Base-by-base conservation (phyloP, 2,797 vertebrate genomes). In the Salarias fasciatus region DNA sequence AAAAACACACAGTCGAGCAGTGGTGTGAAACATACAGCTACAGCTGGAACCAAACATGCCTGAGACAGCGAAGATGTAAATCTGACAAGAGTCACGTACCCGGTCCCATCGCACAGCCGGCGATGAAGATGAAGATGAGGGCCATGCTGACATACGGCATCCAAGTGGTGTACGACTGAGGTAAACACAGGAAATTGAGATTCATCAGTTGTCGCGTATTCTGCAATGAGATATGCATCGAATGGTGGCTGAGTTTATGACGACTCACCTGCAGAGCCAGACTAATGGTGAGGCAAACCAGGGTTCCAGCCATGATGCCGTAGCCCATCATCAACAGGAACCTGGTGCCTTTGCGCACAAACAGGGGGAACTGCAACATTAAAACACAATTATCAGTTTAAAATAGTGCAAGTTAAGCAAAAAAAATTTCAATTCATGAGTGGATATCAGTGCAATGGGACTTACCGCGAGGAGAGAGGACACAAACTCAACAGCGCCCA, bases 391-490 rank as follows among this genome's bases (percentile, higher is more conserved):
- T 49, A 35, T 35, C 33, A 35, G 33, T 6, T 50, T 47, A 56
- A 13, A 4, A 6, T 4, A 8, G 15, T 9, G 11, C n/a, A n/a
- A n/a, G n/a, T n/a, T n/a, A 24, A 24, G 18, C 24, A n/a, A 24
- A 24, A 3, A 24, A 18, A 24, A 24, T n/a, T n/a, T n/a, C n/a
- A 35, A 3, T 35, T 6, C 33, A 35, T 35, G 6, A 2, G 6
- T 6, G 33, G 33, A 35, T 9, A 35, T 35, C 9, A 9, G 9
- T 45, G 13, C 58, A 59, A 54, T 1, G 8, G 12, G 41, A 82
- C 94, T 92, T 80, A 95, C 94, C 79, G 92, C 94, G 12, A 59
- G 4, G 8, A 92, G 0, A 29, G 91, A 92, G 47, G 89, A 86
- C 94, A 0, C 90, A 91, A 49, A 91, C 59, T 0, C 94, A n/a